Base-by-base conservation (phyloP, 2,113 vertebrate species). In the Typhlomys cinereus region DNA sequence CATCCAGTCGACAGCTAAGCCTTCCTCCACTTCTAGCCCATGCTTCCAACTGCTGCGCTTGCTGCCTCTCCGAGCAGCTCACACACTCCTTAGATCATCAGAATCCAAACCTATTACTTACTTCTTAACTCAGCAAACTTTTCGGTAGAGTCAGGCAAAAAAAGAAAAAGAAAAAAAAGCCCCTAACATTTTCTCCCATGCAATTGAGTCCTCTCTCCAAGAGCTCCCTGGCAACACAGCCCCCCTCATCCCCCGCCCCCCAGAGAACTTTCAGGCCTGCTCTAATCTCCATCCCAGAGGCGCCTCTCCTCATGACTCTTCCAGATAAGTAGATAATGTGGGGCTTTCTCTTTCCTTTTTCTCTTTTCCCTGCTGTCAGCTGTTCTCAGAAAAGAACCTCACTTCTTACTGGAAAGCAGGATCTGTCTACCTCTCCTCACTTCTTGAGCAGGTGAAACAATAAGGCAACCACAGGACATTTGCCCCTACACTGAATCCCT, bases 121-220 rank as follows among this genome's bases (percentile, higher is more conserved):
- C 46, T 54, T 39, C 83, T 88, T 76, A 54, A 88, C 89, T 96
- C 92, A 95, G 94, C 92, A 96, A 88, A 83, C 39, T 66, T 80
- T 97, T 93, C 94, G 93, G 90, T 62, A 20, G 52, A 86, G 85
- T 94, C 95, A 96, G 94, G 75, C 91, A 70, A 95, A 91, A n/a
- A n/a, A n/a, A n/a, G n/a, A n/a, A n/a, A n/a, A n/a, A n/a, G n/a
- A n/a, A n/a, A n/a, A n/a, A n/a, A 95, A 62, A 79, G 48, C 74
- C 81, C 74, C 79, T 79, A 61, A 88, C 52, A 48, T 91, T 90
- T 93, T 82, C 57, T 88, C 88, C 50, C 50, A 0, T 83, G 95
- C 85, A 90, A 80, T n/a, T 71, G 90, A 95, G 93, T 88, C 92
- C 83, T 82, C 48, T 67, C 80, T 71, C 59, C 64, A 66, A 80